Percentiles rank a stretch among this genome's conserved stretches.
phyloP scores from a whole-genome alignment of 2,113 vertebrate genomes.

The Petromus typicus region DNA sequence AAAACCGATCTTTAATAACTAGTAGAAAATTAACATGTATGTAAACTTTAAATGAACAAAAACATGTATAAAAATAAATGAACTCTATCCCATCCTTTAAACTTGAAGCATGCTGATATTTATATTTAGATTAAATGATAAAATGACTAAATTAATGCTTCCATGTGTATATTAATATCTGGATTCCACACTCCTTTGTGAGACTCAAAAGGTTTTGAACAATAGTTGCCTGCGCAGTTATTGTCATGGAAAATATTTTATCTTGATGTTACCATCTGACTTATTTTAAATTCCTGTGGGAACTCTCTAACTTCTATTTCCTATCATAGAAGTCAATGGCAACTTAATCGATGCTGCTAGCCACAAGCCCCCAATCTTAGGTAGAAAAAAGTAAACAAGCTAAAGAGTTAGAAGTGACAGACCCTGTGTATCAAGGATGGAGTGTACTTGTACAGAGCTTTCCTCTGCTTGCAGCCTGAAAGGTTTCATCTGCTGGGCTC shows the following conservation, averaged over 20 bases:
- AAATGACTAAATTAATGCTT: constrained; percentile 66
- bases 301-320: constrained; percentile 88
- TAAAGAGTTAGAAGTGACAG: constrained; percentile 88
- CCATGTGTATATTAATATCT: constrained; percentile 50
- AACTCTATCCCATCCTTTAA: neutral
- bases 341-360: constrained; percentile 88
- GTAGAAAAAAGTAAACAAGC: constrained; percentile 87
- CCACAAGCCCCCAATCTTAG: constrained; percentile 87
- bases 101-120: neutral
- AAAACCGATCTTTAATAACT: neutral
- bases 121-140: constrained; percentile 41
- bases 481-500: constrained; percentile 80
- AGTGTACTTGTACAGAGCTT: constrained; percentile 74
- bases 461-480: constrained; percentile 60
- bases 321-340: constrained; percentile 88
- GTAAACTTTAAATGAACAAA: neutral
- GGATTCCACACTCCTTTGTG: constrained; percentile 75
- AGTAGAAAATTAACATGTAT: constrained; percentile 4
- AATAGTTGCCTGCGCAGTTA: constrained; percentile 78
- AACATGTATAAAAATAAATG: neutral
- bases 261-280: constrained; percentile 86
- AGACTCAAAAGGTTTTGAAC: constrained; percentile 80
- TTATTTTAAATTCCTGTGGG: constrained; percentile 88
- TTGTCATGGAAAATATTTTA: constrained; percentile 84
- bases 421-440: constrained; percentile 85